A percentile compares a stretch with the other conserved stretches of the same genome.
These are phyloP conservation scores for Sebastes kiyomatsui DNA, from an alignment of 2,797 vertebrate genomes.

Conservation along the genomic window DNA sequence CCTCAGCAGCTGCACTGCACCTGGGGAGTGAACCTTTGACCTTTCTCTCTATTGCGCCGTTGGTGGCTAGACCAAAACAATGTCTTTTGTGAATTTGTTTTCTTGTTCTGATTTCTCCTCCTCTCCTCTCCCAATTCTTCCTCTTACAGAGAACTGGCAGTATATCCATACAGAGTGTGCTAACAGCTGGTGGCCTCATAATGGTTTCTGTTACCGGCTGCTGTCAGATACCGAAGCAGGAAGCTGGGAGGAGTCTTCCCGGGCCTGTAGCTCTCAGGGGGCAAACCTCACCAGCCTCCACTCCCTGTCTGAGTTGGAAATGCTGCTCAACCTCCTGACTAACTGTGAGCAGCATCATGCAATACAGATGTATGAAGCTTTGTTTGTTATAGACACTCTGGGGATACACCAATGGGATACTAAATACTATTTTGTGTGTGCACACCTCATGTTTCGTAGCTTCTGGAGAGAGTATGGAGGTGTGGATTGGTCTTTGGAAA, in stretches of 20 bases:
- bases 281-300: slow-evolving; percentile 85
- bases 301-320: slow-evolving; percentile 89
- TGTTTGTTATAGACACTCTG: background rate
- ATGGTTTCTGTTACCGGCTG: slow-evolving; percentile 87
- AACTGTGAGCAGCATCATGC: slow-evolving; percentile 80
- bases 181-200: slow-evolving; percentile 88
- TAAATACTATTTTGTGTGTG: background rate
- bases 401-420: background rate
- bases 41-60: slow-evolving; percentile 13
- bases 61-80: slow-evolving; percentile 45
- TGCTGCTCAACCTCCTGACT: slow-evolving; percentile 82
- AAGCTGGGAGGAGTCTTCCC: slow-evolving; percentile 86
- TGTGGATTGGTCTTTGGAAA: slow-evolving; percentile 92
- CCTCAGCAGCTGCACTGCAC: slow-evolving; percentile 61
- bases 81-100: slow-evolving; percentile 35
- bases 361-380: background rate
- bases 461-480: slow-evolving; percentile 81
- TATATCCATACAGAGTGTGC: slow-evolving; percentile 87
- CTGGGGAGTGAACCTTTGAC: slow-evolving; percentile 55
- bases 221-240: slow-evolving; percentile 77
- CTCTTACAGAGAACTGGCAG: slow-evolving; percentile 87
- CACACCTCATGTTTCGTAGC: slow-evolving; percentile 31
- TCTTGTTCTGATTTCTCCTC: slow-evolving; percentile 2
- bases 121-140: background rate
- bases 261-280: slow-evolving; percentile 78